Evolutionary conservation across 1,140 invertebrate species (phyloP).

Genomic region (Trichomalopsis sarcophagae): DNA sequence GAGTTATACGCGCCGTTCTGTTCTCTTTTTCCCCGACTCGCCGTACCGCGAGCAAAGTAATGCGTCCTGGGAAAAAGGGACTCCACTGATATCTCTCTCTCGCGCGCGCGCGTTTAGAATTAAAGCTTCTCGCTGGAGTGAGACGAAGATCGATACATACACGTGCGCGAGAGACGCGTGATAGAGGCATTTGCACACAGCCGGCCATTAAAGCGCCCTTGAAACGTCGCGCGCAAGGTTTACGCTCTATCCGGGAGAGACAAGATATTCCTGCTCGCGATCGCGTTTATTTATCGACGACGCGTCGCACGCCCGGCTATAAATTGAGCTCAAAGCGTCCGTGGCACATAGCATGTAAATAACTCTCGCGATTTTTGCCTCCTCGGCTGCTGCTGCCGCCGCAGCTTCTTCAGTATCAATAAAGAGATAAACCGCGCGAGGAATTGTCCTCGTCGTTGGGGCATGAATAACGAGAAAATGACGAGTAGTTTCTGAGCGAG

Average conservation of each 20-base stretch:
- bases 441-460: slow-evolving; percentile 46
- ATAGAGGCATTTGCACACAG: not conserved
- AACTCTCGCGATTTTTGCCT: slow-evolving; percentile 28
- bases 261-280: slow-evolving; percentile 6
- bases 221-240: not conserved
- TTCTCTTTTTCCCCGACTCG: not conserved
- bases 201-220: not conserved
- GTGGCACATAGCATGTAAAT: slow-evolving; percentile 5
- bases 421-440: slow-evolving; percentile 36
- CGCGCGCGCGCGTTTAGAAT: no score
- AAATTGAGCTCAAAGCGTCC: slow-evolving; percentile 13
- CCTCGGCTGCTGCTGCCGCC: not conserved
- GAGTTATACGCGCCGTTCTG: not conserved
- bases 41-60: no score
- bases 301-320: not conserved
- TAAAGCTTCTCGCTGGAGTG: not conserved
- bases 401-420: slow-evolving; percentile 22
- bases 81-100: no score
- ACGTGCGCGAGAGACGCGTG: no score
- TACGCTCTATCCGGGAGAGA: not conserved
- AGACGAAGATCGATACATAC: not conserved
- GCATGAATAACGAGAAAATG: slow-evolving; percentile 57
- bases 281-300: slow-evolving; percentile 34
- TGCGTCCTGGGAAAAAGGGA: no score
- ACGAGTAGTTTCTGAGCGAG: slow-evolving; percentile 54